Evolutionary conservation across 2,888 invertebrate genomes (phyloP).

Genomic region (Bursaphelenchus okinawaensis): DNA sequence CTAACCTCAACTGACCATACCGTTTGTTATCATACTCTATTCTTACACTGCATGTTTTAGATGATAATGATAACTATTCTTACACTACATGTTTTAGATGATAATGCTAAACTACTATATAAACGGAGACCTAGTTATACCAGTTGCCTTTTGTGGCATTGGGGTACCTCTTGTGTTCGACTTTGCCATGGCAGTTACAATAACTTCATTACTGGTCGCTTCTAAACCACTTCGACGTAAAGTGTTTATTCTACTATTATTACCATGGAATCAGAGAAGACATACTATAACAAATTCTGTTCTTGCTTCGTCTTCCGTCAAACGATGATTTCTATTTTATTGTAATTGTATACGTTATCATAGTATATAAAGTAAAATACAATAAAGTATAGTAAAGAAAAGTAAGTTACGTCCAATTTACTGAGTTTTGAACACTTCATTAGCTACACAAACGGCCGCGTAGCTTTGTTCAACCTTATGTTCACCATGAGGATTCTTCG

Average conservation of each 20-base stretch:
- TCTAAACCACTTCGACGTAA: neutral
- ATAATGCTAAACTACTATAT: neutral
- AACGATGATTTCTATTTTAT: too few species aligned
- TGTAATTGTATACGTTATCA: too few species aligned
- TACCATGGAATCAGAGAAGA: too few species aligned
- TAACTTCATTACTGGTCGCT: neutral
- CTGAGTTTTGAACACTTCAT: constrained; percentile 54
- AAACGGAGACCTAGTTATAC: neutral
- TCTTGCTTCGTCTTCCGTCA: too few species aligned
- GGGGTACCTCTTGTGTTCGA: neutral
- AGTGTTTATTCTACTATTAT: too few species aligned
- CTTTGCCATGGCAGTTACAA: neutral
- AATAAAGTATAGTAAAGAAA: neutral
- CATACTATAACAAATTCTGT: too few species aligned
- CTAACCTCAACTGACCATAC: too few species aligned
- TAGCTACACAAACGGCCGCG: constrained; percentile 45
- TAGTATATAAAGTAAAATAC: neutral
- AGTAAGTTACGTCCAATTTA: too few species aligned
- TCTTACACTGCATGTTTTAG: too few species aligned
- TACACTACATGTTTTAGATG: too few species aligned
- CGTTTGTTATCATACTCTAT: too few species aligned
- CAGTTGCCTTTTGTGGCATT: neutral
- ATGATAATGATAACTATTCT: too few species aligned
- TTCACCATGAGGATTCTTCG: constrained; percentile 49
- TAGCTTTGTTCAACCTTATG: constrained; percentile 54